Base-by-base conservation (phyloP, 2,113 vertebrate species). In the Copsychus sechellarum region DNA sequence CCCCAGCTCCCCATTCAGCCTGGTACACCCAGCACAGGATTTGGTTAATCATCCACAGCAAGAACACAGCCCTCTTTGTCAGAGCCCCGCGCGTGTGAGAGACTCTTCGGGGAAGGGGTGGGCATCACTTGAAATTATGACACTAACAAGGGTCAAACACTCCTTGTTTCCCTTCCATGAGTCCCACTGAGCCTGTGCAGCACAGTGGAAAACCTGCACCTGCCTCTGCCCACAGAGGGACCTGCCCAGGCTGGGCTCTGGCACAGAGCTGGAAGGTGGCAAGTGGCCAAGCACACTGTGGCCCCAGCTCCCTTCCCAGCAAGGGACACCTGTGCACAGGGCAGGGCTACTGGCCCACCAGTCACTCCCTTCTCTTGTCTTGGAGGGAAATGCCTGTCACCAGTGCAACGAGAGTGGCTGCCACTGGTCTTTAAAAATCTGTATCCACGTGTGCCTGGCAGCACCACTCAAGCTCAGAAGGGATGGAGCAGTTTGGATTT, bases 41-140 rank as follows among this genome's bases (percentile, higher is more conserved):
- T 95, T 54, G 36, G 93, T 90, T 95, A 95, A 95, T 95, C 88
- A 92, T 78, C 88, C 20, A 74, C 47, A 60, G 67, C 11, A 6
- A 64, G 88, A 92, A 96, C 93, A 96, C 76, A 90, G 67, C 76
- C 48, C 72, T 70, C 92, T 95, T 95, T 96, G 88, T 95, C 82
- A 77, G 33, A 90, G 71, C 58, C 74, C 64, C 2, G 22, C 38
- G 5, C 50, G 78, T 21, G 28, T 42, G 42, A 50, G 31, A 62
- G n/a, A 7, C 67, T 77, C 16, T 22, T 61, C 60, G 74, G 76
- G 51, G 93, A 62, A 58, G 0, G 60, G 65, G 60, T 90, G 90
- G 81, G 69, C 81, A 93, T 91, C 51, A 0, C 81, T 92, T 33
- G 79, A 12, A 82, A 85, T 61, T 31, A 64, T 90, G 85, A 90